Evolutionary conservation across 2,888 invertebrate genomes (phyloP).

Genomic region (Epistrophe grossulariae): DNA sequence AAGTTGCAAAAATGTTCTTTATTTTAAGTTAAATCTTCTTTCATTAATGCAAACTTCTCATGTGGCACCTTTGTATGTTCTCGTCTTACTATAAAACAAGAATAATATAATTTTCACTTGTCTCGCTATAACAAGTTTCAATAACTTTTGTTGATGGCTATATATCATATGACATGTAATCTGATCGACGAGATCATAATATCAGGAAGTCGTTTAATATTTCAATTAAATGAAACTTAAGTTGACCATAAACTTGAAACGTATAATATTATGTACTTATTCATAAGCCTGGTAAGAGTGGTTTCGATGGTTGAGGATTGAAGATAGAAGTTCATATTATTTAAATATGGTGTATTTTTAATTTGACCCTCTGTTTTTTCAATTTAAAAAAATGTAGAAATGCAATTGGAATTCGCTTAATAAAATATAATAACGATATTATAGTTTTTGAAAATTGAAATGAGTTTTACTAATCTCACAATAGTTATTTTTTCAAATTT

Average conservation of each 20-base stretch:
- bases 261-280: not conserved
- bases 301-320: not conserved
- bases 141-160: not conserved
- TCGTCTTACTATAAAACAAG: not conserved
- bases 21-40: not conserved
- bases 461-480: no score
- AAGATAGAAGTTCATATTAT: not conserved
- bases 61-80: not conserved
- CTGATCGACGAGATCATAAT: not conserved
- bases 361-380: not conserved
- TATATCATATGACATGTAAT: conserved; percentile 5
- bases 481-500: no score
- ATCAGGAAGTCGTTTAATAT: conserved; percentile 4
- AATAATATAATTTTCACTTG: not conserved
- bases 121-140: not conserved
- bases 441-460: no score
- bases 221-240: not conserved
- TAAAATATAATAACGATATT: no score
- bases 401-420: no score
- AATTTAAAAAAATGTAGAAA: no score
- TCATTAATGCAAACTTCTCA: not conserved
- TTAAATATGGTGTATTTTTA: no score
- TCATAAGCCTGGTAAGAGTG: not conserved
- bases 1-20: no score
- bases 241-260: conserved; percentile 24